Evolutionary conservation across 2,113 vertebrate genomes (phyloP), one percentile per base, ranked within the genome.

Genomic region (Pipa parva): DNA sequence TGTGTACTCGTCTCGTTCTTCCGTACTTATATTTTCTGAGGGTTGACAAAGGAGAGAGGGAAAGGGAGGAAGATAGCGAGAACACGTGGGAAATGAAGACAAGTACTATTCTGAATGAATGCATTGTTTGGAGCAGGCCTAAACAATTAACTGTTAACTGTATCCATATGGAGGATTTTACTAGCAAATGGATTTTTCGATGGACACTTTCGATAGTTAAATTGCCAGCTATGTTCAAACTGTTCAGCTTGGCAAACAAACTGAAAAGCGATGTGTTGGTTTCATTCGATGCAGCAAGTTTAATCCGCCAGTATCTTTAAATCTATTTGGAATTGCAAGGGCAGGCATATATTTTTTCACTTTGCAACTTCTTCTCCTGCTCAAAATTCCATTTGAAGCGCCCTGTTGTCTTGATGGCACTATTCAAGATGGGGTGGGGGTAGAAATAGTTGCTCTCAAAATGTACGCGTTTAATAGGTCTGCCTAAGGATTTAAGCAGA

Each of bases 231-330:
- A 63, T 55, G 55, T 2, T 3, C 4, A 69, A 75, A 64, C 58
- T 57, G 27, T 64, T 29, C 37, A 49, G 48, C 65, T 37, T 72
- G 59, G 58, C 51, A 62, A 31, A 60, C 27, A 73, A 24, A 26
- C 63, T 39, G 22, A 55, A 17, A 20, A 13, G 13, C 3, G 4
- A 10, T 3, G 70, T 18, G 18, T 63, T 46, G 28, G 52, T 37
- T 26, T 9, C 26, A 65, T 48, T 7, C 33, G 12, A 26, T 18
- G 62, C 49, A 50, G 50, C 28, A 24, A 31, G 65, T 11, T 50
- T 13, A 21, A 4, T 52, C 20, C 21, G 4, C 26, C 42, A n/a
- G n/a, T 50, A 50, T 63, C 60, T 50, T 1, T 25, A 26, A 55
- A 63, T 37, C 61, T 37, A 7, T 50, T 36, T 36, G 46, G 60